Base-by-base conservation (phyloP, 1,140 invertebrate genomes). In the silkworm (Bombyx mori) region DNA sequence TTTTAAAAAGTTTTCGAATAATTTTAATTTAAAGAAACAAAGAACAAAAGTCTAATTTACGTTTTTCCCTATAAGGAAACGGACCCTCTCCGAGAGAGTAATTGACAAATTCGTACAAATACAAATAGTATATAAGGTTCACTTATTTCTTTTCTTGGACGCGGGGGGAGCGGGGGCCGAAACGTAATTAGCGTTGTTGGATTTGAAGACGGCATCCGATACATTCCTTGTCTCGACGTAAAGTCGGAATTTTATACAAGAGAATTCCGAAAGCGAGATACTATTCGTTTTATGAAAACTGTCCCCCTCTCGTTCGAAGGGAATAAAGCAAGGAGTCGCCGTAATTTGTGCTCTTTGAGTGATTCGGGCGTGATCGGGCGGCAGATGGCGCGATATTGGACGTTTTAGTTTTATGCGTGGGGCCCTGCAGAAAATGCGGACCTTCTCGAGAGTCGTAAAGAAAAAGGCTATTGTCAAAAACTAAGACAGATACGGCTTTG, bases 301-400 rank as follows among this genome's bases (percentile, higher is more conserved):
- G 69, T 71, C 72, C 75, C 69, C 66, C 58, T 57, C 69, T 64
- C 66, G 66, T 58, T 72, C 66, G 66, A 61, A 54, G 66, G 52
- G 61, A 67, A 66, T 64, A 61, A 67, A 63, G 64, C 62, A 53
- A 58, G 68, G 63, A 73, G 69, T 69, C 66, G 63, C 63, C 62
- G 79, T 80, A 79, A 82, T 84, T 84, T 75, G 62, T 64, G 65
- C 65, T 61, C 71, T 72, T 74, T 71, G 70, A 81, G 71, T 76
- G 79, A 82, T 81, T 70, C 71, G 68, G 69, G 65, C 72, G 70
- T 66, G 68, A 73, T 67, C 63, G 68, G 67, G 56, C 65, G 68
- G 68, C 82, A 85, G 82, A 80, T 81, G 81, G 77, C 62, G 71
- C 67, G 72, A 81, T 81, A 82, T 82, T 76, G 75, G 69, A 71